Percentiles rank a stretch among this genome's conserved stretches.
These are phyloP conservation scores for Scomberomorus guttatus DNA, from an alignment of 2,797 vertebrate genomes.

Conservation along the genomic window DNA sequence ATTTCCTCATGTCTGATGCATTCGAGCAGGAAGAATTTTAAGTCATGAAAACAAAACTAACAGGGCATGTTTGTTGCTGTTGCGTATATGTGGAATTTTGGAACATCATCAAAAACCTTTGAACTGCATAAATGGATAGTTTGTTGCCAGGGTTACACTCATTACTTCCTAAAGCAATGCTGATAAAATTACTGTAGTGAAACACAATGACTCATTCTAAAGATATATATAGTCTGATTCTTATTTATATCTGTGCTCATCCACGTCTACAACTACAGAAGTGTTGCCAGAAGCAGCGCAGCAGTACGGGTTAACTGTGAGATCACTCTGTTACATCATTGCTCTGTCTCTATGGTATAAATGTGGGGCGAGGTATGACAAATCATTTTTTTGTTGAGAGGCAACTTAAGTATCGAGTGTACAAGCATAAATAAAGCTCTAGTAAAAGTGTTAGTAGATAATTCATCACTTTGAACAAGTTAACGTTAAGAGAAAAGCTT, in stretches of 20 bases:
- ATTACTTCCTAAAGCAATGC: constrained; percentile 3
- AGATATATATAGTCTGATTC: not conserved
- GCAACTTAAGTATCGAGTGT: not conserved
- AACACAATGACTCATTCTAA: constrained; percentile 5
- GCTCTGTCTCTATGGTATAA: not conserved
- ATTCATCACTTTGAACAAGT: not conserved
- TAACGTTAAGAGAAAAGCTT: not conserved
- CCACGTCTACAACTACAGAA: constrained; percentile 7
- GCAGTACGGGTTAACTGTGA: constrained; percentile 13
- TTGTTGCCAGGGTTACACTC: not conserved
- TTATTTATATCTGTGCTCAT: constrained; percentile 8
- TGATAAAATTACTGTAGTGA: not conserved
- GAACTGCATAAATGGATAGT: constrained; percentile 1
- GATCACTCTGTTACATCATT: constrained; percentile 9
- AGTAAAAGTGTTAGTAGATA: not conserved
- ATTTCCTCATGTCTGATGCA: too few relatives aligned
- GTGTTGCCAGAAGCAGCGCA: not conserved
- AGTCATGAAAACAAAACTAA: not conserved
- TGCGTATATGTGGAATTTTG: not conserved
- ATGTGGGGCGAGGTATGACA: constrained; percentile 12
- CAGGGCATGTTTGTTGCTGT: not conserved
- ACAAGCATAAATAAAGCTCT: not conserved
- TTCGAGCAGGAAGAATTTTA: not conserved
- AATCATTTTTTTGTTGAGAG: constrained; percentile 20
- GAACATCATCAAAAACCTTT: constrained; percentile 13